These are phyloP conservation scores for Vidua chalybeata DNA, from an alignment of 2,113 vertebrate species.

Conservation along the genomic window DNA sequence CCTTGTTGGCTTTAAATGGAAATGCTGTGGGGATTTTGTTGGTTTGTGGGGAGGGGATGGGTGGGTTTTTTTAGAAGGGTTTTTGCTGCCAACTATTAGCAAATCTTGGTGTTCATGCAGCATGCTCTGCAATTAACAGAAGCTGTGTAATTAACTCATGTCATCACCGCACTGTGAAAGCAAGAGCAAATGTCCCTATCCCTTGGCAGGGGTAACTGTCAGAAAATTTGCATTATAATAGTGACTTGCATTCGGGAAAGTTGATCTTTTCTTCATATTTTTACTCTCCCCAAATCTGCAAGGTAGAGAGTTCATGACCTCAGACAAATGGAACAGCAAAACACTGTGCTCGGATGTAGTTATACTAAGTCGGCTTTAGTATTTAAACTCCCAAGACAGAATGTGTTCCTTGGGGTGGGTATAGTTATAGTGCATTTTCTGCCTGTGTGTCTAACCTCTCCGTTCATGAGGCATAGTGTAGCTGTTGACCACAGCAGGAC, in stretches of 20 bases:
- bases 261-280: background rate
- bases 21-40: background rate
- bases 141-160: constrained; percentile 41
- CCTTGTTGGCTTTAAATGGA: constrained; percentile 26
- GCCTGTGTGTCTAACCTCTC: background rate
- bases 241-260: background rate
- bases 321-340: background rate
- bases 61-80: background rate
- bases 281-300: background rate
- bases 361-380: background rate
- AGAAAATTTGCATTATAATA: constrained; percentile 3
- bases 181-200: background rate
- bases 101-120: constrained; percentile 23
- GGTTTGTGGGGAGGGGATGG: accelerated
- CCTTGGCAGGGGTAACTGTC: background rate
- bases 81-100: constrained; percentile 37
- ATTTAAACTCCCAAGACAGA: background rate
- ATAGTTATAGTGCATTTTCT: accelerated
- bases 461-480: background rate
- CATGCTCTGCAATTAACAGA: constrained; percentile 53
- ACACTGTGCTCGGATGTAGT: background rate
- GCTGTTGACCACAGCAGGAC: background rate
- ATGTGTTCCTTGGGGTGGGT: background rate
- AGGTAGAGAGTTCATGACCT: background rate
- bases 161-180: background rate